Base-by-base conservation (phyloP, 35 echinoderm and acorn worm species). In the Holothuria glaberrima region DNA sequence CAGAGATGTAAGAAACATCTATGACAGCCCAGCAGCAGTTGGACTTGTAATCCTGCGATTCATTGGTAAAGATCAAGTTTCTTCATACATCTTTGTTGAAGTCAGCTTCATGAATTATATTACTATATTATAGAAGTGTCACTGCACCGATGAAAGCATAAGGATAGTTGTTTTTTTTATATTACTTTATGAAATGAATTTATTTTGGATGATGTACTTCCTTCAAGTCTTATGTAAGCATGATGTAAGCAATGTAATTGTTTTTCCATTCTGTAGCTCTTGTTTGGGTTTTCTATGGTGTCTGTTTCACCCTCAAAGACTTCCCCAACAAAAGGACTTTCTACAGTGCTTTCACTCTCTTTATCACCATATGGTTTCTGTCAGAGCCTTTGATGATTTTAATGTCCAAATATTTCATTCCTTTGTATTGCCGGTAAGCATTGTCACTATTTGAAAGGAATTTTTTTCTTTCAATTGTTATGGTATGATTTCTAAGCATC, bases 301-400 rank as follows among this genome's bases (percentile, higher is more conserved):
- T 30, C 57, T 63, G 59, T 19, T 89, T 78, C 30, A 77, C 71
- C 52, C n/a, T 78, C 29, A 89, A 89, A 79, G 30, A 89, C 59
- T 68, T 59, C 52, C 88, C 70, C 20, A 22, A 26, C 5, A 89
- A 89, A 68, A 45, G 28, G 27, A 9, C 32, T 5, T 89, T 89
- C 32, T 89, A 89, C 88, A 16, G 52, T 34, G 29, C 54, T 5
- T 89, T 89, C 52, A 21, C 73, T 10, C 31, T 76, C 29, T 57
- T 78, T 14, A 61, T 62, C 33, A 58, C 88, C 54, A 31, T 29
- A 18, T 89, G 88, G 88, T 89, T 89, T 34, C 48, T 78, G 13
- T 30, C 50, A 22, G 73, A 58, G 21, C 88, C 88, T 44, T 13
- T 89, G 27, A 89, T 68, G 45, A 89, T 89, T 52, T 74, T 74